A percentile compares a stretch with the other conserved stretches of the same genome.
These are phyloP conservation scores for Macquaria ambigua DNA, from an alignment of 2,113 vertebrate species.

Conservation along the genomic window DNA sequence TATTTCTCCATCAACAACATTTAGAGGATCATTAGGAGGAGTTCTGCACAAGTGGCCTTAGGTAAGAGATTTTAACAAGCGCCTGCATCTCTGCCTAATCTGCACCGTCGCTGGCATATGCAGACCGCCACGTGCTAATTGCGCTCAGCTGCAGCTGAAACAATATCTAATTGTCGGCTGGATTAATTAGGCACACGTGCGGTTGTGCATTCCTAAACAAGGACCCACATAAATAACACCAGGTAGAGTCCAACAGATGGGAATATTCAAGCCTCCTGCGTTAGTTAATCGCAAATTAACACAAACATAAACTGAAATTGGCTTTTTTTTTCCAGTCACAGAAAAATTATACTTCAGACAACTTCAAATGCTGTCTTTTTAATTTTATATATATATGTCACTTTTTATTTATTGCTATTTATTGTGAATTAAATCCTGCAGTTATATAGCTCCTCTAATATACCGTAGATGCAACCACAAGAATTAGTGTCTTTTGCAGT, in stretches of 20 bases:
- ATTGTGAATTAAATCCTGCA: background rate
- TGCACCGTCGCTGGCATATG: conserved; percentile 93
- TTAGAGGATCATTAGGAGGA: conserved; percentile 95
- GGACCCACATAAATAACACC: conserved; percentile 96
- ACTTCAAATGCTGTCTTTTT: background rate
- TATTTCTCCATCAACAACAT: conserved; percentile 97
- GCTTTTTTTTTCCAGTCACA: conserved; percentile 57
- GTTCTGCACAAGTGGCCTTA: conserved; percentile 91
- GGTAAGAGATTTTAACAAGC: conserved; percentile 97
- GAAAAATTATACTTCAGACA: background rate
- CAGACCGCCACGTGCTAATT: conserved; percentile 96
- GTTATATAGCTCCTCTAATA: background rate
- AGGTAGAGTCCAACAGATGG: conserved; percentile 93
- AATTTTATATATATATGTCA: background rate
- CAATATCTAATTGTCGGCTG: conserved; percentile 98
- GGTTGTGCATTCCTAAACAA: conserved; percentile 93
- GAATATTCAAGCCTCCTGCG: conserved; percentile 86
- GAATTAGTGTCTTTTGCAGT: conserved; percentile 11
- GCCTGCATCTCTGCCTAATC: conserved; percentile 89
- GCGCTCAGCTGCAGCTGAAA: conserved; percentile 97
- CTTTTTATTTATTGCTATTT: background rate
- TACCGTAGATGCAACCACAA: background rate
- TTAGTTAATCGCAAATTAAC: conserved; percentile 88
- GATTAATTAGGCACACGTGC: conserved; percentile 98
- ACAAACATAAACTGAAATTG: conserved; percentile 82